Conservation (phyloP, 2,797 vertebrate species). For the Epinephelus coioides region DNA sequence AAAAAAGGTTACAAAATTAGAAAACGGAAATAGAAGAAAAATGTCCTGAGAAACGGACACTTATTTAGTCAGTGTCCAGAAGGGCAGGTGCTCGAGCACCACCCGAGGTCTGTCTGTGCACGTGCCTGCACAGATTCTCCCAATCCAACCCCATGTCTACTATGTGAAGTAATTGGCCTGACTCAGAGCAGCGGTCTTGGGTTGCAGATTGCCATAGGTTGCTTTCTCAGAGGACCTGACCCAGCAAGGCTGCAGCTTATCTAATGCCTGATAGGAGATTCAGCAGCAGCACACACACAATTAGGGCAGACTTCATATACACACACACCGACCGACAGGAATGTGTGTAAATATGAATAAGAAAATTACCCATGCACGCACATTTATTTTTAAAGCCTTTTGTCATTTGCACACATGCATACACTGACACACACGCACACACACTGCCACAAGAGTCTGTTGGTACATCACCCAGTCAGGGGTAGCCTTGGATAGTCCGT, state of each 20-base stretch:
- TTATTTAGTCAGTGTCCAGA: too few relatives aligned
- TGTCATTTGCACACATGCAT: neutral
- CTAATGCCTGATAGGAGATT: constrained; percentile 42
- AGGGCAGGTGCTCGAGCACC: too few relatives aligned
- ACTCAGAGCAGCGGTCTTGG: constrained; percentile 38
- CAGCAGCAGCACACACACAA: constrained; percentile 32
- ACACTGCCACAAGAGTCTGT: constrained; percentile 10
- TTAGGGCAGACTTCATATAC: constrained; percentile 13
- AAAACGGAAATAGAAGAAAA: too few relatives aligned
- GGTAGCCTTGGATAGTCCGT: constrained; percentile 58
- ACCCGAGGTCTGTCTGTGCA: too few relatives aligned
- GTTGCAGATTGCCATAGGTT: constrained; percentile 58
- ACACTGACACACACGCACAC: neutral
- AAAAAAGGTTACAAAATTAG: too few relatives aligned
- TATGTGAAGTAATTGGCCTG: constrained; percentile 48
- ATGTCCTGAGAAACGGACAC: too few relatives aligned
- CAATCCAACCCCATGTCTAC: constrained; percentile 17
- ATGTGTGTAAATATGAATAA: neutral
- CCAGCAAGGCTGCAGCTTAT: constrained; percentile 54
- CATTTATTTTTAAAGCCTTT: constrained; percentile 11
- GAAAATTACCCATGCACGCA: neutral
- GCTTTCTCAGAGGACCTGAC: constrained; percentile 58
- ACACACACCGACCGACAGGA: neutral
- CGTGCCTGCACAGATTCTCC: neutral
- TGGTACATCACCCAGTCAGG: constrained; percentile 52